Evolutionary conservation across 2,113 vertebrate genomes (phyloP), one percentile per base, ranked within the genome.

Genomic region (Tichodroma muraria): DNA sequence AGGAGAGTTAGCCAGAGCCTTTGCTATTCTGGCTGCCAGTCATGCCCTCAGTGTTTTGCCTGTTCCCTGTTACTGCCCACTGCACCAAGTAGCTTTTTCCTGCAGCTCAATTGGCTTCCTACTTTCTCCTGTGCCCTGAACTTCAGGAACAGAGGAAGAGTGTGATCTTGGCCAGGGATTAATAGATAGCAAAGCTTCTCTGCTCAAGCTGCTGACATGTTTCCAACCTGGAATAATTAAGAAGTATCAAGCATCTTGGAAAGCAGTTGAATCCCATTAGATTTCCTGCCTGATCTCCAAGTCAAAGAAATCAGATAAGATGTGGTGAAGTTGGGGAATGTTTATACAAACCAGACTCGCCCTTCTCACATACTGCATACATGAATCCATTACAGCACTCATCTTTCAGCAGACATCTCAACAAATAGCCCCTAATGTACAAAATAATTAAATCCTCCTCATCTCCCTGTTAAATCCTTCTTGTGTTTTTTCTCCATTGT

Each of bases 141-240:
- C 66, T 45, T 71, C 80, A 30, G 37, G 49, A 84, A 4, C 10
- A 69, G 70, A 49, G n/a, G n/a, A 76, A 30, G 24, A 69, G 38
- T 31, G 59, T 89, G 66, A 56, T 65, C 83, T 79, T 72, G 66
- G 81, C 57, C 61, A 50, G 90, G 63, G 89, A 65, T 53, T 44
- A 75, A 84, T 21, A 60, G 44, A 80, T 50, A 60, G 57, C 54
- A 38, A 71, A 93, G 45, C 66, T 54, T 69, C 45, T 82, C 78
- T 66, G 53, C 44, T 78, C 7, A 49, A 35, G 45, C 79, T 93
- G 77, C 63, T 93, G 92, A 80, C 60, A 40, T 52, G 68, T 60
- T 90, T 88, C 85, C 92, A 92, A 93, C 85, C 85, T 91, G 79
- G 59, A 93, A 77, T 88, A 83, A 95, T 90, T 90, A 94, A 85